phyloP scores from a whole-genome alignment of 1,140 invertebrate genomes.

The Asobara japonica region DNA sequence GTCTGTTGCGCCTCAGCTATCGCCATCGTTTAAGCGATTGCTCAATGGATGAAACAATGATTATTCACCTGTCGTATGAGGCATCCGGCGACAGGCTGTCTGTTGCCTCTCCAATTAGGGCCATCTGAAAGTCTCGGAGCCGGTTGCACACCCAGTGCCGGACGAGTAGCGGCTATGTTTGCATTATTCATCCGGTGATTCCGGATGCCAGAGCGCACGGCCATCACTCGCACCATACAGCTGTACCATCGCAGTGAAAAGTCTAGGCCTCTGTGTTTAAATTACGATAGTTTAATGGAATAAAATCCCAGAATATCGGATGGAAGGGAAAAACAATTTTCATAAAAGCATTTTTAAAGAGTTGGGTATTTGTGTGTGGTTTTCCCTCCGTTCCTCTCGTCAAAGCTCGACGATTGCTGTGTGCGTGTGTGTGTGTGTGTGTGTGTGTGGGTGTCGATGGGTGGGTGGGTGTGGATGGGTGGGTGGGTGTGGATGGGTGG shows the following conservation, averaged over 20 bases:
- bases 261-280: too few relatives aligned
- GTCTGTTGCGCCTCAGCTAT: neutral
- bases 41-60: neutral
- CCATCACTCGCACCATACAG: slow-evolving; percentile 7
- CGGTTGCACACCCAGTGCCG: neutral
- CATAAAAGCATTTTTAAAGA: too few relatives aligned
- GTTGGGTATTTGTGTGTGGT: too few relatives aligned
- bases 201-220: slow-evolving; percentile 24
- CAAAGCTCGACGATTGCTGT: too few relatives aligned
- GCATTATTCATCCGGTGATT: slow-evolving; percentile 37
- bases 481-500: too few relatives aligned
- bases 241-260: neutral
- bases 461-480: too few relatives aligned
- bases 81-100: neutral
- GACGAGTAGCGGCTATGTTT: slow-evolving; percentile 11
- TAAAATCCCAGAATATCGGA: too few relatives aligned
- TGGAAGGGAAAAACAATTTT: too few relatives aligned
- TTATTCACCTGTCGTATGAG: neutral
- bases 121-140: neutral
- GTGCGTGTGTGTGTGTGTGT: too few relatives aligned
- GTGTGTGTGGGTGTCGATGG: too few relatives aligned
- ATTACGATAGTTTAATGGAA: too few relatives aligned
- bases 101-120: neutral
- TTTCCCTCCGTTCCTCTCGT: too few relatives aligned
- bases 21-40: neutral